These are phyloP conservation scores for Pipa parva DNA, from an alignment of 2,113 vertebrate genomes.

Conservation along the genomic window DNA sequence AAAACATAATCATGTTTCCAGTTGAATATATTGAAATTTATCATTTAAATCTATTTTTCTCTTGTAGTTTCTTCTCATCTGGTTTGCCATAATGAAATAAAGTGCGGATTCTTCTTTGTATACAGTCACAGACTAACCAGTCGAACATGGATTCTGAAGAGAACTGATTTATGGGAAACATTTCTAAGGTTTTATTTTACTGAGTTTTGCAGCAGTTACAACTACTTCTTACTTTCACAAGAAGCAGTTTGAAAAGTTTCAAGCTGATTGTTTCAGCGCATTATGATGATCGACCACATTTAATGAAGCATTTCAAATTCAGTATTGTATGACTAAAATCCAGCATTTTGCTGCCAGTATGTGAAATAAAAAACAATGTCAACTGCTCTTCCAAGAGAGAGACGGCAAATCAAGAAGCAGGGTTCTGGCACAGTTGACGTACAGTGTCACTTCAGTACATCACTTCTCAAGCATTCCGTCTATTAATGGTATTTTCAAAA, in stretches of 20 bases:
- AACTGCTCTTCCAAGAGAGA: too few relatives aligned
- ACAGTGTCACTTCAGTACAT: too few relatives aligned
- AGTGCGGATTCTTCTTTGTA: constrained; percentile 15
- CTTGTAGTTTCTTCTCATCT: not conserved
- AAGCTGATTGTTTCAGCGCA: constrained; percentile 33
- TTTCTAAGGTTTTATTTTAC: constrained; percentile 37
- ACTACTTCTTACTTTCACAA: constrained; percentile 36
- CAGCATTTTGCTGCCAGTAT: too few relatives aligned
- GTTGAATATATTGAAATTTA: not conserved
- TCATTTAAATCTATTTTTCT: constrained; percentile 17
- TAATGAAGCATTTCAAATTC: constrained; percentile 41
- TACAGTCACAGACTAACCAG: constrained; percentile 18
- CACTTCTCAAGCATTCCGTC: too few relatives aligned
- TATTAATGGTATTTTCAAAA: too few relatives aligned
- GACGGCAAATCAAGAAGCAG: too few relatives aligned
- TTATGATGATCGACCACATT: constrained; percentile 34
- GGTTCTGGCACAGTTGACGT: too few relatives aligned
- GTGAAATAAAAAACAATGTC: too few relatives aligned
- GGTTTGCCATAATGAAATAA: constrained; percentile 14
- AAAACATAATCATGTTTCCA: too few relatives aligned
- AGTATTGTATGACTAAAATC: constrained; percentile 22
- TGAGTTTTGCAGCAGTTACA: constrained; percentile 33
- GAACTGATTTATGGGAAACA: constrained; percentile 42
- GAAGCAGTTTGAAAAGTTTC: constrained; percentile 39
- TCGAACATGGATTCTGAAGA: constrained; percentile 29